These are phyloP conservation scores for Malacoraja senta DNA, from an alignment of 2,797 vertebrate genomes.

Conservation along the genomic window DNA sequence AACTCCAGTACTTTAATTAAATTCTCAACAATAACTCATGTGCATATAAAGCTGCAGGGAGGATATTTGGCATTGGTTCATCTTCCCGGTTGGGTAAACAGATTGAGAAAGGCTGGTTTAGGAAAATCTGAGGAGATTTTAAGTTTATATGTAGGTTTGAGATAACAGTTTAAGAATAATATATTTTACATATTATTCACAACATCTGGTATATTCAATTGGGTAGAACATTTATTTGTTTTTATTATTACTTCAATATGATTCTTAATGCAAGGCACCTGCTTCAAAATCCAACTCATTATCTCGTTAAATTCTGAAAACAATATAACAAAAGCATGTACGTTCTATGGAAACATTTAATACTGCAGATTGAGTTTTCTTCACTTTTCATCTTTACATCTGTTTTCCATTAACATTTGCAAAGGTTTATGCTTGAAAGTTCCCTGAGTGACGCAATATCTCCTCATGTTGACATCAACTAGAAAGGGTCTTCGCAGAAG, in stretches of 20 bases:
- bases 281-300: not conserved
- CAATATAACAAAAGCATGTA: not conserved
- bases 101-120: not conserved
- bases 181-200: not conserved
- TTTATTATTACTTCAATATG: constrained; percentile 30
- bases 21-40: not conserved
- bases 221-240: not conserved
- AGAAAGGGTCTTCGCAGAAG: not conserved
- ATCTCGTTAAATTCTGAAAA: constrained; percentile 14
- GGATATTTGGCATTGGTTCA: constrained; percentile 1
- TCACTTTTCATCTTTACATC: not conserved
- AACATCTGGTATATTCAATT: constrained; percentile 19
- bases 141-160: not conserved
- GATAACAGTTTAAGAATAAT: constrained; percentile 17
- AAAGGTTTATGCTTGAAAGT: not conserved
- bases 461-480: not conserved
- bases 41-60: not conserved
- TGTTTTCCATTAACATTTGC: not conserved
- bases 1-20: not conserved
- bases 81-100: not conserved
- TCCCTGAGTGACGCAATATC: not conserved
- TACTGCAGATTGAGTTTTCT: constrained; percentile 1
- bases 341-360: not conserved
- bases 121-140: not conserved
- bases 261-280: not conserved